phyloP scores from a whole-genome alignment of 2,113 vertebrate genomes.

The Etheostoma cragini region DNA sequence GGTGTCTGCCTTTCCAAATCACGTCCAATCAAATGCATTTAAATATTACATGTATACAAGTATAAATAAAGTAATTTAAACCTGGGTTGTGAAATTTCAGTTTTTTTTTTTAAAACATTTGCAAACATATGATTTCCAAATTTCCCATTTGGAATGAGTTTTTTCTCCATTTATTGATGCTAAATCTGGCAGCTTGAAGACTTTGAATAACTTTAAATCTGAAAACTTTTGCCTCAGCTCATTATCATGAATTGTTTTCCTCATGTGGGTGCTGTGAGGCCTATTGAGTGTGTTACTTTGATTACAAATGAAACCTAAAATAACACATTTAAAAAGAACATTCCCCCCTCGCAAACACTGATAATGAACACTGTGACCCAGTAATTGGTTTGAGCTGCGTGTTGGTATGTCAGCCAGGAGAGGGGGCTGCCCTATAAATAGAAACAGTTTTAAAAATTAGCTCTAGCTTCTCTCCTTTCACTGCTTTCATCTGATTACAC shows the following conservation, averaged over 20 bases:
- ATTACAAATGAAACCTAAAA: constrained; percentile 15
- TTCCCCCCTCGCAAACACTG: not conserved
- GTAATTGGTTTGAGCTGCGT: constrained; percentile 44
- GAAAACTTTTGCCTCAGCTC: not conserved
- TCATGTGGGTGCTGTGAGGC: not conserved
- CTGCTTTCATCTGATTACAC: constrained; percentile 14
- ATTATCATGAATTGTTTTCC: constrained; percentile 8
- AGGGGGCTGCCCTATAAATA: constrained; percentile 74
- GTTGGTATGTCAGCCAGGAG: constrained; percentile 63
- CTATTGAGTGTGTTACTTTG: not conserved
- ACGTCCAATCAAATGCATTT: not conserved
- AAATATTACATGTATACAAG: too few relatives aligned
- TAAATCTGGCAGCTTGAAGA: not conserved
- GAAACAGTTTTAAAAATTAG: constrained; percentile 6
- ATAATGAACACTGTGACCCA: constrained; percentile 23
- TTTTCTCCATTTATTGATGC: not conserved
- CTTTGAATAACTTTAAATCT: not conserved
- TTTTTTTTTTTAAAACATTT: too few relatives aligned
- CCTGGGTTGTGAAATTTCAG: too few relatives aligned
- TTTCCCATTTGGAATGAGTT: not conserved
- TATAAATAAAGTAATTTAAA: too few relatives aligned
- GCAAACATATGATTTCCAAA: too few relatives aligned
- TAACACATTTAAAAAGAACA: constrained; percentile 1
- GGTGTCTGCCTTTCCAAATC: not conserved
- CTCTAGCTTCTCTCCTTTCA: not conserved